Base-by-base conservation (phyloP, 1,140 invertebrate genomes). In the Meloidogyne exigua region DNA sequence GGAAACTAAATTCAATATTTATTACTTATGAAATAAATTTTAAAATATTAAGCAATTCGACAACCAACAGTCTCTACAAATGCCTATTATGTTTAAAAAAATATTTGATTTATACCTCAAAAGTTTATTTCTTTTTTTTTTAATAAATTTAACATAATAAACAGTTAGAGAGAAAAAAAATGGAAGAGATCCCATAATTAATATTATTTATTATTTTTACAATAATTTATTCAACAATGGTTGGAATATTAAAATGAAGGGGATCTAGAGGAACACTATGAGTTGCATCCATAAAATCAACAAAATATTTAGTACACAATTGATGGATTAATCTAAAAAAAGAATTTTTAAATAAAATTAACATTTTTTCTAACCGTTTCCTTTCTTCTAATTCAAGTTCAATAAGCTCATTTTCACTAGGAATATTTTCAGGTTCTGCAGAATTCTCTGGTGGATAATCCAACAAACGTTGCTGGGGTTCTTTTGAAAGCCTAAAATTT, bases 301-400 rank as follows among this genome's bases (percentile, higher is more conserved):
- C 32, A 23, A 78, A 78, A 39, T 78, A 73, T 77, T 78, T 78
- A 21, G 64, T 78, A 65, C 76, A 78, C 11, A 78, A 68, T 23
- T 78, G 76, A 11, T 76, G 72, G 10, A 78, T 78, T n/a, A 78
- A 25, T 18, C 73, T 73, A 11, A 5, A 73, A 71, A 21, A 62
- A 39, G 10, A 39, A 39, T 9, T 9, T 39, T 10, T 39, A 39
- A 39, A 39, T 9, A 7, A 39, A 9, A 10, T 39, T 39, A 57
- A n/a, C 7, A 7, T 1, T 49, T 3, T 49, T 18, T 18, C 5
- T 57, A n/a, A 57, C 49, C 49, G 4, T n/a, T 57, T 18, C 18
- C 49, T 57, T 1, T 57, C 49, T 57, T 57, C 49, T 57, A n/a
- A n/a, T 57, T 57, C 49, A 57, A 57, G 15, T n/a, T 18, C 49